Evolutionary conservation across 1,140 invertebrate species (phyloP).

Genomic region (Atta colombica): DNA sequence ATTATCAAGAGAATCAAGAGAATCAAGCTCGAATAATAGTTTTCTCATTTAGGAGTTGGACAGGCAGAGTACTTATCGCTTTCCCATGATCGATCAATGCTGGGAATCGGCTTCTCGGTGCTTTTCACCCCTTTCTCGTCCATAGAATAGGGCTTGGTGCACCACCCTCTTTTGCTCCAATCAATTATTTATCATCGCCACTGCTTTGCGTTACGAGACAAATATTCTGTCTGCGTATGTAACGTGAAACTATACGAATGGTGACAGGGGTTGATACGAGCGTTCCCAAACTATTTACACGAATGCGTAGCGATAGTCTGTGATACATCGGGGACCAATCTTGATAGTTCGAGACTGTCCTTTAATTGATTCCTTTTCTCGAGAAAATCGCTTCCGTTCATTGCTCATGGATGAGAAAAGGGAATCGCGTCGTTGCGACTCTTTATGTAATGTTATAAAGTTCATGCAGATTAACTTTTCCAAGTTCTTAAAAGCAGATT

Average conservation of each 20-base stretch:
- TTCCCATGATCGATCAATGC: conserved; percentile 30
- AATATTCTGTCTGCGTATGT: conserved; percentile 66
- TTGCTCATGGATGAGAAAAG: neutral
- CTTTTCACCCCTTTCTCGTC: conserved; percentile 48
- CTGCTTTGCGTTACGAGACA: conserved; percentile 59
- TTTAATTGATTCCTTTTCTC: conserved; percentile 24
- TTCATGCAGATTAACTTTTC: neutral
- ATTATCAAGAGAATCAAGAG: neutral
- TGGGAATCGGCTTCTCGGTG: conserved; percentile 2
- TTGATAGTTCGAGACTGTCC: conserved; percentile 33
- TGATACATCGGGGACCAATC: conserved; percentile 60
- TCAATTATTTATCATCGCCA: conserved; percentile 70
- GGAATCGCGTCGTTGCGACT: neutral
- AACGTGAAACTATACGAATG: conserved; percentile 52
- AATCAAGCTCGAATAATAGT: conserved; percentile 5
- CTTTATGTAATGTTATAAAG: neutral
- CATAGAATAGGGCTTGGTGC: conserved; percentile 21
- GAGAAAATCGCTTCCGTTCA: neutral
- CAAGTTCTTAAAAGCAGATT: neutral
- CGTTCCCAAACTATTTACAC: conserved; percentile 29
- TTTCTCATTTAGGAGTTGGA: neutral
- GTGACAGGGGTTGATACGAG: conserved; percentile 7
- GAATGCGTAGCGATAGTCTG: conserved; percentile 16
- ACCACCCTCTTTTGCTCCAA: conserved; percentile 55
- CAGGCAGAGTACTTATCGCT: conserved; percentile 2